Evolutionary conservation across 2,797 vertebrate genomes (phyloP), one percentile per base, ranked within the genome.

Genomic region (Propithecus deckenii): DNA sequence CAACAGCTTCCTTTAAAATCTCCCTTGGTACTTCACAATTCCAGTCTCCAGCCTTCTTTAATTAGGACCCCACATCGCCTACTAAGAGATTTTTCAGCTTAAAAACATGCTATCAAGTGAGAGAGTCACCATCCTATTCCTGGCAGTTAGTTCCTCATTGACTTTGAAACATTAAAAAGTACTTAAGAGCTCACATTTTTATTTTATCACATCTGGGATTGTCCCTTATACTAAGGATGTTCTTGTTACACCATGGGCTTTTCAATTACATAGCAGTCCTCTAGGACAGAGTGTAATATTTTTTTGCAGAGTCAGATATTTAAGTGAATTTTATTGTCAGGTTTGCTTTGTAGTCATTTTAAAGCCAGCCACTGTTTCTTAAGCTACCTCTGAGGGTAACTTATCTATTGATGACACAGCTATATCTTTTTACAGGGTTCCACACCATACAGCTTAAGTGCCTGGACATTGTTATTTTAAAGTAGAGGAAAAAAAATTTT

Each of bases 221-320:
- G 94, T 95, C 86, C 94, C 93, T 91, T 57, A 38, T 35, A 7
- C 71, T 95, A 69, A 94, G 69, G 59, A 86, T 96, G 59, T 81
- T 89, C 96, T 89, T 84, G 91, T 91, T 96, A 52, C 1, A 57
- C 81, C 57, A 15, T 6, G 30, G 93, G 48, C 89, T 95, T 97
- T 96, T 80, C 94, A 97, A 93, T 98, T 97, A 94, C 65, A 17
- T 67, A 69, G 57, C 6, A 23, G n/a, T 95, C 95, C 89, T 95
- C 71, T 38, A 96, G 95, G 97, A 94, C 86, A 74, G 61, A 88
- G n/a, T 6, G 4, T 65, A 88, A 86, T 95, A 15, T 63, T 86
- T 94, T 97, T 94, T 94, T 97, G 89, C 97, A 94, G 93, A 97
- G 91, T 97, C 96, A 97, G 97, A 95, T 90, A 94, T 96, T 97